A percentile compares a stretch with the other conserved stretches of the same genome.
phyloP scores from a whole-genome alignment of 2,888 invertebrate species.

The Zele albiditarsus region DNA sequence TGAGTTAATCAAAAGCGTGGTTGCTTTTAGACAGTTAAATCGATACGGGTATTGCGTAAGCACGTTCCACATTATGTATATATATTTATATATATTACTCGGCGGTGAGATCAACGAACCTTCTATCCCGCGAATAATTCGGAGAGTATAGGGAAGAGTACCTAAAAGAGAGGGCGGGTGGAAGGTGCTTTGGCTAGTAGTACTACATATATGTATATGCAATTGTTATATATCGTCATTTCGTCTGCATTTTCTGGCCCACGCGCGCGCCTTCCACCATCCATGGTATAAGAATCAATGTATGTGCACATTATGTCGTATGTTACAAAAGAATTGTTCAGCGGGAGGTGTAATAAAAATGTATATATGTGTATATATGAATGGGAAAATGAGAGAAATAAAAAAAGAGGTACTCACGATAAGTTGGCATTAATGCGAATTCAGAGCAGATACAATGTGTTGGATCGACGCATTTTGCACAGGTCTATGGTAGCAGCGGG shows the following conservation, averaged over 20 bases:
- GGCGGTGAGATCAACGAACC: constrained; percentile 41
- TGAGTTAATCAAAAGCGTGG: constrained; percentile 14
- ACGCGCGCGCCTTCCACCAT: background rate
- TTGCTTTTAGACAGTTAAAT: constrained; percentile 31
- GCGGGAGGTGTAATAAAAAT: background rate
- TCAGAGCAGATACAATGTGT: background rate
- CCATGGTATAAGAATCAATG: background rate
- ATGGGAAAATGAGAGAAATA: background rate
- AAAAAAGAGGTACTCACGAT: background rate
- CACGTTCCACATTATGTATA: background rate
- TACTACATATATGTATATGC: background rate
- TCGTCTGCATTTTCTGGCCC: constrained; percentile 2
- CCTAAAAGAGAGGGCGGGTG: constrained; percentile 20
- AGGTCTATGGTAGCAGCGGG: background rate
- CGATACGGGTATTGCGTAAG: constrained; percentile 38
- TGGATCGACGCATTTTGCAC: constrained; percentile 5
- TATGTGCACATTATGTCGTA: background rate
- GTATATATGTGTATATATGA: background rate
- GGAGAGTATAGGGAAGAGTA: constrained; percentile 17
- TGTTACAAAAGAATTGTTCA: background rate
- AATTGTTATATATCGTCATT: constrained; percentile 2
- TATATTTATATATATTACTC: constrained; percentile 13
- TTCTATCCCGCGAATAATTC: constrained; percentile 32
- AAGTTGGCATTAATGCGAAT: background rate
- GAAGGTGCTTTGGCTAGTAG: background rate